Conservation (phyloP, 2,888 invertebrate genomes). For the Tillus elongatus region DNA sequence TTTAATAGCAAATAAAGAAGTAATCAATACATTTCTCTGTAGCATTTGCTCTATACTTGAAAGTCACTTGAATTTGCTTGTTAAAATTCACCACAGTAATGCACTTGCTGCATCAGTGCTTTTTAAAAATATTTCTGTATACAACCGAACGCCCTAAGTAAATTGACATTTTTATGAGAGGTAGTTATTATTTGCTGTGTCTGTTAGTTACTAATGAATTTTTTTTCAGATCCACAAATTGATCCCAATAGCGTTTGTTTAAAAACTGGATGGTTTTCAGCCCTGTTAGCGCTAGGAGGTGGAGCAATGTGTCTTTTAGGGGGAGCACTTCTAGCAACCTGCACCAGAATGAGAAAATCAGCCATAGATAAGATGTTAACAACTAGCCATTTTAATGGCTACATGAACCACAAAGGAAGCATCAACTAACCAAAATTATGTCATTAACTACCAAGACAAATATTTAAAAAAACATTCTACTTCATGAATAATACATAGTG, state of each 20-base stretch:
- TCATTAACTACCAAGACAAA: too few species aligned
- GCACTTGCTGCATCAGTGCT: too few species aligned
- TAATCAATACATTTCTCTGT: too few species aligned
- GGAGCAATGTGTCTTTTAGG: conserved; percentile 56
- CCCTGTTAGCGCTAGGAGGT: conserved; percentile 43
- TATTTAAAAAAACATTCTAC: too few species aligned
- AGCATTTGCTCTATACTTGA: too few species aligned
- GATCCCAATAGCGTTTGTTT: conserved; percentile 38
- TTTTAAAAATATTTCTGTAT: too few species aligned
- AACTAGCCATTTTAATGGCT: conserved; percentile 37
- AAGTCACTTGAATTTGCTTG: too few species aligned
- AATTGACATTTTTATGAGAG: too few species aligned
- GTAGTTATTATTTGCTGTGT: background rate
- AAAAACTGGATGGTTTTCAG: conserved; percentile 47
- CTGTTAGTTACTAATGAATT: conserved; percentile 4
- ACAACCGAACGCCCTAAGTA: too few species aligned
- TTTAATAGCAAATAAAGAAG: too few species aligned
- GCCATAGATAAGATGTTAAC: conserved; percentile 41
- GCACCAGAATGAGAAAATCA: conserved; percentile 59
- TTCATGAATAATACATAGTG: too few species aligned
- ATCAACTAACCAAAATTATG: conserved; percentile 33
- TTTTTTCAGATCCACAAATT: conserved; percentile 22
- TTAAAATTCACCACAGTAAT: too few species aligned
- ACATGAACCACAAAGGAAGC: conserved; percentile 42
- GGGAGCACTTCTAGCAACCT: conserved; percentile 65